Percentiles rank a stretch among this genome's conserved stretches.
phyloP scores from a whole-genome alignment of 2,888 invertebrate species.

The Neoascia interrupta region DNA sequence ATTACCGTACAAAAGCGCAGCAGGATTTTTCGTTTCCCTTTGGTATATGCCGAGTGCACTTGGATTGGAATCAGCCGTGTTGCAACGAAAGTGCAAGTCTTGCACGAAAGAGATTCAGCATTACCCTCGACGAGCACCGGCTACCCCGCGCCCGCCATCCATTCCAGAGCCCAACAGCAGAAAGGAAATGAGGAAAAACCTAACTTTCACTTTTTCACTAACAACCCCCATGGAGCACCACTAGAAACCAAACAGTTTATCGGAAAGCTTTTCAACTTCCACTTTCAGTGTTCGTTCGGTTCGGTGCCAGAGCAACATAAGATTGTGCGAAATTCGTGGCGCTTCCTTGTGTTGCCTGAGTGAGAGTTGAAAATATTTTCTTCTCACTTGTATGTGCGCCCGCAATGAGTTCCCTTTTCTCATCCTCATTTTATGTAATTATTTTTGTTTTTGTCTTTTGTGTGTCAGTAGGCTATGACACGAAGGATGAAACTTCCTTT shows the following conservation, averaged over 20 bases:
- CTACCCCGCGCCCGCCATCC: not conserved
- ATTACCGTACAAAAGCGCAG: not conserved
- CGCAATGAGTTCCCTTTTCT: no score
- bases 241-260: constrained; percentile 24
- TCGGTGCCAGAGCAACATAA: not conserved
- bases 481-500: constrained; percentile 26
- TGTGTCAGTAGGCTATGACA: constrained; percentile 43
- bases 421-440: constrained; percentile 28
- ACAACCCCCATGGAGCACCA: constrained; percentile 1
- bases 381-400: constrained; percentile 1
- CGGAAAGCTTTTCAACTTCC: constrained; percentile 44
- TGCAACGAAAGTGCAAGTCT: constrained; percentile 22
- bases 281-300: no score
- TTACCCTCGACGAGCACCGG: no score
- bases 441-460: constrained; percentile 28
- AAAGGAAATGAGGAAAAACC: constrained; percentile 6
- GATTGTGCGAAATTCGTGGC: no score
- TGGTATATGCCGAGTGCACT: not conserved
- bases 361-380: constrained; percentile 23
- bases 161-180: not conserved
- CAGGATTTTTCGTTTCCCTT: constrained; percentile 8
- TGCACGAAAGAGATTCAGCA: not conserved
- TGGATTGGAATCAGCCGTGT: not conserved
- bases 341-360: constrained; percentile 29
- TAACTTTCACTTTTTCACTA: constrained; percentile 43